These are phyloP conservation scores for Hirtodrosophila cameraria DNA, from an alignment of 2,888 invertebrate species.

Conservation along the genomic window DNA sequence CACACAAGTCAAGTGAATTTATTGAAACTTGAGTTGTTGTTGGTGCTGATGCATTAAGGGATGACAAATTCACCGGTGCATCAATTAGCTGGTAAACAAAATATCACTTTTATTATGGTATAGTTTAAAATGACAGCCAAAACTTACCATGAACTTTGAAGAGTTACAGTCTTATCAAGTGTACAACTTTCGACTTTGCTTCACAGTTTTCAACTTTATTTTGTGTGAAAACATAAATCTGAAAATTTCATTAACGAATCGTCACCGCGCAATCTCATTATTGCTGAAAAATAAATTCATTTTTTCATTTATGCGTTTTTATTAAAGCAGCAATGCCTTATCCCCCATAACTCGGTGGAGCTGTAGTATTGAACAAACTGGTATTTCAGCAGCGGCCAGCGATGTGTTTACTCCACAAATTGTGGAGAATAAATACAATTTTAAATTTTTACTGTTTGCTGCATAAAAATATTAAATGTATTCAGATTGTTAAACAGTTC, in stretches of 20 bases:
- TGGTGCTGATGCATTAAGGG: constrained; percentile 7
- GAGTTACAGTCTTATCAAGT: too few species aligned
- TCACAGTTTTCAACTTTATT: neutral
- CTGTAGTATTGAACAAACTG: constrained; percentile 28
- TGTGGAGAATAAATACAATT: constrained; percentile 34
- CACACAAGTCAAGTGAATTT: constrained; percentile 3
- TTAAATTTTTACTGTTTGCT: constrained; percentile 29
- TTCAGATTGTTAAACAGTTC: constrained; percentile 31
- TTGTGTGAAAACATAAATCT: constrained; percentile 34
- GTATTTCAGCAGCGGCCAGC: constrained; percentile 12
- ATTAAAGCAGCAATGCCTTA: constrained; percentile 42
- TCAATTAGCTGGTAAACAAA: constrained; percentile 27
- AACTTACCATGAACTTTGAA: too few species aligned
- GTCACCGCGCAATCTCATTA: constrained; percentile 32
- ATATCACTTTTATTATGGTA: too few species aligned
- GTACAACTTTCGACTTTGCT: too few species aligned
- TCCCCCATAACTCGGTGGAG: neutral
- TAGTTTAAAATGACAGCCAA: too few species aligned
- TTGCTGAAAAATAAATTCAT: constrained; percentile 52
- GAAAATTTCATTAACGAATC: constrained; percentile 67
- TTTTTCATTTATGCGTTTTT: constrained; percentile 64
- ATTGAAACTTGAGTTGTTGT: constrained; percentile 20
- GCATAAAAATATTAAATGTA: constrained; percentile 42
- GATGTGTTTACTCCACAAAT: constrained; percentile 33
- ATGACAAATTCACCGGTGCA: constrained; percentile 25